These are phyloP conservation scores for Trematocara macrostoma DNA, from an alignment of 2,113 vertebrate genomes.

Conservation along the genomic window DNA sequence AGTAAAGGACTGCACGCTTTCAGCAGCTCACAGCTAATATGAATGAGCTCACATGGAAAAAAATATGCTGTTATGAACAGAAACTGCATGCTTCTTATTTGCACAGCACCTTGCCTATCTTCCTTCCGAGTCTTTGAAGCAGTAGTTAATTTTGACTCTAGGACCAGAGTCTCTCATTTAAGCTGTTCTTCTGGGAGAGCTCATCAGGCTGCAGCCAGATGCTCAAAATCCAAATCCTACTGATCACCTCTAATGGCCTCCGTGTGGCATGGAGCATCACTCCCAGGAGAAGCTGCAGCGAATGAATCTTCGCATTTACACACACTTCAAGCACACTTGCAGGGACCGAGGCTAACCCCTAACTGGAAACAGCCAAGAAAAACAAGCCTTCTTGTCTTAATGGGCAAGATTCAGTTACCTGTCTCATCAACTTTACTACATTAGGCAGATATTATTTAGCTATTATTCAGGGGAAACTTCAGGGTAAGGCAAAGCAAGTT, in stretches of 20 bases:
- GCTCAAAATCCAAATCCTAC: constrained; percentile 22
- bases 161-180: background rate
- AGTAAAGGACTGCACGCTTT: background rate
- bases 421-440: background rate
- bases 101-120: background rate
- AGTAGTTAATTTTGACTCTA: background rate
- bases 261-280: background rate
- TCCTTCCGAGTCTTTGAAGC: background rate
- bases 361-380: background rate
- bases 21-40: background rate
- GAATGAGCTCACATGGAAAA: background rate
- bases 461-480: background rate
- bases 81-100: background rate
- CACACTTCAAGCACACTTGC: background rate
- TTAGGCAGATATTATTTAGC: background rate
- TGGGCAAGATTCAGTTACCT: constrained; percentile 7
- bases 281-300: background rate
- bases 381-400: background rate
- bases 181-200: background rate
- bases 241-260: constrained; percentile 41
- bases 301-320: background rate
- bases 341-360: background rate
- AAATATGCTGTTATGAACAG: background rate
- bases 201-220: constrained; percentile 27
- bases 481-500: background rate